These are phyloP conservation scores for Symphodus melops DNA, from an alignment of 2,113 vertebrate genomes.

Conservation along the genomic window DNA sequence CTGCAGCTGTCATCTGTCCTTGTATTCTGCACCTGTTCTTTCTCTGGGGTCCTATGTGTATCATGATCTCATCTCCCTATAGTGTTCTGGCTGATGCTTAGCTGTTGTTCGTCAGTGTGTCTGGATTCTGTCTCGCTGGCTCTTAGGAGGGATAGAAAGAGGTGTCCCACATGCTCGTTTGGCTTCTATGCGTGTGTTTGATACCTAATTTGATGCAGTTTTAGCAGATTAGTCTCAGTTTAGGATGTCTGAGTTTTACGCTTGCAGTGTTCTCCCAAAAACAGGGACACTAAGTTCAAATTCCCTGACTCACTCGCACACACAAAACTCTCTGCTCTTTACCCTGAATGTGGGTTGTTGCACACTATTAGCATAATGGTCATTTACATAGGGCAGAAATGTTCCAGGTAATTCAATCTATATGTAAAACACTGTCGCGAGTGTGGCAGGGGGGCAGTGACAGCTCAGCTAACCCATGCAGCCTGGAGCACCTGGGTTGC, in stretches of 20 bases:
- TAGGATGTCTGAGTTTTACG: neutral
- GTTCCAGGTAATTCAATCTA: conserved; percentile 79
- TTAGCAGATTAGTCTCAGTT: neutral
- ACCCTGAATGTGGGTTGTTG: conserved; percentile 50
- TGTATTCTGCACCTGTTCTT: conserved; percentile 67
- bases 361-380: conserved; percentile 71
- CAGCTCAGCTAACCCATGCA: conserved; percentile 52
- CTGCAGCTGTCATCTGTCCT: conserved; percentile 67
- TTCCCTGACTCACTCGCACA: conserved; percentile 15
- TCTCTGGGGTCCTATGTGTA: conserved; percentile 30
- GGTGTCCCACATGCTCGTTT: neutral
- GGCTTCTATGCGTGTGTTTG: neutral
- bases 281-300: conserved; percentile 1
- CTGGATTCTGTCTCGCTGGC: conserved; percentile 36
- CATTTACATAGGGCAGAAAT: conserved; percentile 75
- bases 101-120: conserved; percentile 20
- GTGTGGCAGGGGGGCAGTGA: conserved; percentile 53
- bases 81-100: conserved; percentile 16
- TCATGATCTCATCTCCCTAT: conserved; percentile 57
- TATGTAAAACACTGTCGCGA: conserved; percentile 79
- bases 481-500: conserved; percentile 60
- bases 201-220: neutral
- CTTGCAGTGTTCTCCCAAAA: neutral
- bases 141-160: neutral
- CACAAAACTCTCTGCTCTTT: neutral